Evolutionary conservation across 2,797 vertebrate genomes (phyloP), one percentile per base, ranked within the genome.

Genomic region (Sebastes kiyomatsui): DNA sequence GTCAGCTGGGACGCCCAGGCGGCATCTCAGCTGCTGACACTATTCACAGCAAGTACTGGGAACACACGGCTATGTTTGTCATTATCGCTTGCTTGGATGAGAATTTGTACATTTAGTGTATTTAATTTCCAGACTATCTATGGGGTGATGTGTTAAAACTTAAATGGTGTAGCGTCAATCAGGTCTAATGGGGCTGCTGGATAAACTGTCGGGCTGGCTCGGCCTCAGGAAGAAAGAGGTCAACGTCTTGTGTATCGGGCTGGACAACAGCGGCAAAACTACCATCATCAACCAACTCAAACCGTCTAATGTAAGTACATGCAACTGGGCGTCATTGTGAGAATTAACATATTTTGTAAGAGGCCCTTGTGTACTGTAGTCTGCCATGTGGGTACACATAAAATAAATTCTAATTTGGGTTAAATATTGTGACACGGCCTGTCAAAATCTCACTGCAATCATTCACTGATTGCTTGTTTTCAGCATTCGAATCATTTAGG

Each of bases 221-320:
- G 97, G 98, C 59, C 94, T 99, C 71, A 98, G 94, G 95, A 99
- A 99, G 90, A 99, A 97, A 90, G 97, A 99, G 85, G 97, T 99
- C 91, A 98, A 97, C 20, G 97, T 99, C 85, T 86, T 99, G 86
- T 99, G 98, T 94, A 94, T 99, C 92, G 99, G 99, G 5, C 94
- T 99, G 88, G 98, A 99, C 95, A 99, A 99, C 84, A 99, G 98
- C 18, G 99, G 98, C 67, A 99, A 99, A 95, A 99, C 98, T 0
- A 99, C 98, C 0, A 99, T 99, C 89, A 99, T 99, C 92, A 99
- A 99, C 93, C 98, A 98, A 78, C 97, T 99, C 32, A 99, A 99
- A 90, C 98, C 98, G 55, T 93, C 97, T 9, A 97, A 97, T 79
- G 99, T 99, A 87, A 97, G 97, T 97, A 62, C 9, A 64, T 8